Evolutionary conservation across 2,888 invertebrate genomes (phyloP).

Genomic region (Amblyteles armatorius): DNA sequence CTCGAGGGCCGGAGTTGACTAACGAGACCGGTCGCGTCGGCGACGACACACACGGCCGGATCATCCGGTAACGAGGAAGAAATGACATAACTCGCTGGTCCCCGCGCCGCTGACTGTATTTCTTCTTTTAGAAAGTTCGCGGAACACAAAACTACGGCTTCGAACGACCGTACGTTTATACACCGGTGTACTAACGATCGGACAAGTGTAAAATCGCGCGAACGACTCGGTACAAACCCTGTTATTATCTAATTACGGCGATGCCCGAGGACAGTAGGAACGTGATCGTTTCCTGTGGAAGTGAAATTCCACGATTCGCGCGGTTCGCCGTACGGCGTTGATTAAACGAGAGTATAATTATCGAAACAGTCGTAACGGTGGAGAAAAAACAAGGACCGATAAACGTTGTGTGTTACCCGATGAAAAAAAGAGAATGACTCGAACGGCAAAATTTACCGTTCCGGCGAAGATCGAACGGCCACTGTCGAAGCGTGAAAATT

Average conservation of each 20-base stretch:
- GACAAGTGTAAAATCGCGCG: not conserved
- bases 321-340: not conserved
- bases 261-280: not conserved
- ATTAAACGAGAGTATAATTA: slow-evolving; percentile 5
- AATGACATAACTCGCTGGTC: slow-evolving; percentile 5
- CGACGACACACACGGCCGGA: not conserved
- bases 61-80: slow-evolving; percentile 14
- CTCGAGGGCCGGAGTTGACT: not conserved
- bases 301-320: not conserved
- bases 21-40: not conserved
- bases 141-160: not conserved
- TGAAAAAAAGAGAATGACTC: not conserved
- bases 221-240: not conserved
- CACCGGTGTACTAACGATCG: not conserved
- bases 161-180: not conserved
- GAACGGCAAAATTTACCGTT: not conserved
- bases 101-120: not conserved
- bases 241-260: not conserved
- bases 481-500: not conserved
- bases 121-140: slow-evolving; percentile 18
- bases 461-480: not conserved
- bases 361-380: not conserved
- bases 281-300: not conserved
- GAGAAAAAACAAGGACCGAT: not conserved
- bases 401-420: not conserved